Evolutionary conservation across 2,113 vertebrate genomes (phyloP).

Genomic region (Petaurus breviceps): DNA sequence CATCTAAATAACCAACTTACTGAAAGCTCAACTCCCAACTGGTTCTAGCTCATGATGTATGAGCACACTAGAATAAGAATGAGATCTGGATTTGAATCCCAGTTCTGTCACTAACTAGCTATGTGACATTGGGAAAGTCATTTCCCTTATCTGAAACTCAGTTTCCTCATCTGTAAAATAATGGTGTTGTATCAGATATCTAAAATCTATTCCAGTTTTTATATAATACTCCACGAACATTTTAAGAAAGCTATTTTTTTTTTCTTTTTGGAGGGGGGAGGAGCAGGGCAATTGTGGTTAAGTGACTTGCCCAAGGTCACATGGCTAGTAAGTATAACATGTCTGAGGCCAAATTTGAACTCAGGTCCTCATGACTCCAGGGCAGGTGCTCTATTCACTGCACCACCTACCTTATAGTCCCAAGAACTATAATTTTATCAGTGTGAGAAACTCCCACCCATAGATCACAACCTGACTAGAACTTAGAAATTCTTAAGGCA

Average conservation of each 20-base stretch:
- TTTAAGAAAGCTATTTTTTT: background rate
- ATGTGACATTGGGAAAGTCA: background rate
- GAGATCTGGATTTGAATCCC: background rate
- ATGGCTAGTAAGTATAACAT: too few species aligned
- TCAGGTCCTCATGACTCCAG: too few species aligned
- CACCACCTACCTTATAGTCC: too few species aligned
- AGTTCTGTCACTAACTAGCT: background rate
- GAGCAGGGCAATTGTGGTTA: too few species aligned
- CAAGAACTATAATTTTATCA: background rate
- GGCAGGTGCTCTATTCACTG: too few species aligned
- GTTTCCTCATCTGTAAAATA: background rate
- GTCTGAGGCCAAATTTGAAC: too few species aligned
- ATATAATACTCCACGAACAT: background rate
- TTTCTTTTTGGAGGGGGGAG: too few species aligned
- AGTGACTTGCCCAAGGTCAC: too few species aligned
- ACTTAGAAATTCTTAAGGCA: background rate
- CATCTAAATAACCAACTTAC: background rate
- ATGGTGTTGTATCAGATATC: background rate
- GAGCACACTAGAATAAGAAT: background rate
- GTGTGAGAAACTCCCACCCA: background rate
- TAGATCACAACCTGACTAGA: background rate
- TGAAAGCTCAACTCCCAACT: background rate
- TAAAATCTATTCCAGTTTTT: background rate
- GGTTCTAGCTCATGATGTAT: background rate
- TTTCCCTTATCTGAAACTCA: background rate